These are phyloP conservation scores for Lysandra bellargus DNA, from an alignment of 2,888 invertebrate genomes.

Conservation along the genomic window DNA sequence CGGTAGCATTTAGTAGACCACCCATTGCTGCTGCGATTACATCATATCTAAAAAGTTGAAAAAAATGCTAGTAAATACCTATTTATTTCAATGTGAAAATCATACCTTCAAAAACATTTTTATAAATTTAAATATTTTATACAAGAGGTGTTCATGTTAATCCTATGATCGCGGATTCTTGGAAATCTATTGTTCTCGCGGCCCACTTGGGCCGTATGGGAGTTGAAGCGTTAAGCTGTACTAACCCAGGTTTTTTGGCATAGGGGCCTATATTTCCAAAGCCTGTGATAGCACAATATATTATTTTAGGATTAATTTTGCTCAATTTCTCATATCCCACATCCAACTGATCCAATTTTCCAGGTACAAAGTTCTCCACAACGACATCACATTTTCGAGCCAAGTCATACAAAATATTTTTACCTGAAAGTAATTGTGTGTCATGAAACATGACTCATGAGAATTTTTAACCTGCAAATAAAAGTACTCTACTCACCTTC, in stretches of 20 bases:
- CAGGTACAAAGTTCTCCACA: constrained; percentile 96
- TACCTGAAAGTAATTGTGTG: constrained; percentile 57
- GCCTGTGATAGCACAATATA: constrained; percentile 97
- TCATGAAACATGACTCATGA: neutral
- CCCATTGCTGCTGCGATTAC: constrained; percentile 96
- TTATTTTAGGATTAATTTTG: constrained; percentile 85
- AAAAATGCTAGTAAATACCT: neutral
- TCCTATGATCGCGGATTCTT: too few relatives aligned
- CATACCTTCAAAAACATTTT: neutral
- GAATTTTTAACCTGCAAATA: neutral
- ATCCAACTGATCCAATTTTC: constrained; percentile 87
- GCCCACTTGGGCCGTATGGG: too few relatives aligned
- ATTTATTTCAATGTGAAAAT: neutral
- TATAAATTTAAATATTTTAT: too few relatives aligned
- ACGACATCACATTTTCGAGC: constrained; percentile 90
- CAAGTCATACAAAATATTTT: constrained; percentile 84
- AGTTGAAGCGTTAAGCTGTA: neutral
- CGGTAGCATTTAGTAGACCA: constrained; percentile 94
- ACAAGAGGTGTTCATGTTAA: too few relatives aligned
- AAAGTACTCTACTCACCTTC: constrained; percentile 73
- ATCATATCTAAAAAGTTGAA: constrained; percentile 84
- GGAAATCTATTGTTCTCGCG: too few relatives aligned
- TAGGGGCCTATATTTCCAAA: constrained; percentile 95
- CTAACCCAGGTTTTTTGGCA: constrained; percentile 87
- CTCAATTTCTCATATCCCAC: constrained; percentile 90